Evolutionary conservation across 2,113 vertebrate species (phyloP).

Genomic region (Prionailurus viverrinus): DNA sequence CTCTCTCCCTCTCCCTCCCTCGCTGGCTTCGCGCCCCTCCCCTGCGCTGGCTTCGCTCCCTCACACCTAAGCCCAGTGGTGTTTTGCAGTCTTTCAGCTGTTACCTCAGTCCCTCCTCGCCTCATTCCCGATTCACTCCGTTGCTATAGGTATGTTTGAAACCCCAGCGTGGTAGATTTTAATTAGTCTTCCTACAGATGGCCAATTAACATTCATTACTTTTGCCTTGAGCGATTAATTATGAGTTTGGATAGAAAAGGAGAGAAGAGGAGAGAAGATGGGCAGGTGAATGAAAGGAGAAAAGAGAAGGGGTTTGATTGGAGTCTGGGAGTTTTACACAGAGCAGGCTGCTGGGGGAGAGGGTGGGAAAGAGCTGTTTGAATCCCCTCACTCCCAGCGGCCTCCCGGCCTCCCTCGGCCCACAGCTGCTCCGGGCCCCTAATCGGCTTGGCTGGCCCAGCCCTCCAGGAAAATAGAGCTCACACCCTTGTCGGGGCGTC

Average conservation of each 20-base stretch:
- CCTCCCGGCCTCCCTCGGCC: conserved; percentile 77
- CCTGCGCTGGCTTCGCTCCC: conserved; percentile 83
- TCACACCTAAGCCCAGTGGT: conserved; percentile 89
- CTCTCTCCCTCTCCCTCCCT: conserved; percentile 10
- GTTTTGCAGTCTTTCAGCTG: conserved; percentile 88
- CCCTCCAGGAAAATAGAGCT: conserved; percentile 76
- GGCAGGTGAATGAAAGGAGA: conserved; percentile 89
- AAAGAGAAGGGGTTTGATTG: conserved; percentile 87
- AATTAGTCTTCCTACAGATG: conserved; percentile 96
- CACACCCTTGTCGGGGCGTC: conserved; percentile 71
- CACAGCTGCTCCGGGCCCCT: conserved; percentile 80
- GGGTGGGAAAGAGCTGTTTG: conserved; percentile 80
- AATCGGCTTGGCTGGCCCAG: conserved; percentile 82
- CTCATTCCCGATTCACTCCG: conserved; percentile 89
- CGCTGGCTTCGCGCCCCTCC: conserved; percentile 79
- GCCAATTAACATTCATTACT: conserved; percentile 96
- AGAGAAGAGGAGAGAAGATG: conserved; percentile 90
- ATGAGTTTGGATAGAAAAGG: conserved; percentile 92
- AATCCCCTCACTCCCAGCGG: conserved; percentile 73
- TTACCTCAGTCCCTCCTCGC: conserved; percentile 87
- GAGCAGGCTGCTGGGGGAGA: conserved; percentile 76
- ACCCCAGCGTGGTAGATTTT: conserved; percentile 95
- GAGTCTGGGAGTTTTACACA: conserved; percentile 85
- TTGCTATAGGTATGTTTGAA: conserved; percentile 93
- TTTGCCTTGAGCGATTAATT: conserved; percentile 95